A percentile compares a stretch with the other conserved stretches of the same genome.
phyloP scores from a whole-genome alignment of 2,888 invertebrate species.

The Cryptophagus acutangulus region DNA sequence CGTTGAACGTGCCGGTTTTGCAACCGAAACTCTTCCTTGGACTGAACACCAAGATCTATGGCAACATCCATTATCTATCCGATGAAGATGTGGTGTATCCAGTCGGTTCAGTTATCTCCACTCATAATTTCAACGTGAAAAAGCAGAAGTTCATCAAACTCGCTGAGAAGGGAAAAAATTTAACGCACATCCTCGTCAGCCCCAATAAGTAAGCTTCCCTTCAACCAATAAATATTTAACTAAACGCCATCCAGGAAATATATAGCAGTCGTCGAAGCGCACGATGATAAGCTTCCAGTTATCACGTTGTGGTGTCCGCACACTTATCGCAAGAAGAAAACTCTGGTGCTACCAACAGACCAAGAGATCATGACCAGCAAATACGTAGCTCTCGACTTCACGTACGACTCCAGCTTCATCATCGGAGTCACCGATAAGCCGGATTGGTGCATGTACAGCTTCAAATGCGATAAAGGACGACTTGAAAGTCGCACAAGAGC shows the following conservation, averaged over 20 bases:
- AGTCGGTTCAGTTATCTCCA: constrained; percentile 68
- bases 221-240: background rate
- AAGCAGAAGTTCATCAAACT: constrained; percentile 70
- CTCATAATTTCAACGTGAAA: constrained; percentile 68
- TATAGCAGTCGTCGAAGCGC: constrained; percentile 60
- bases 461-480: constrained; percentile 78
- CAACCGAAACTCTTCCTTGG: constrained; percentile 61
- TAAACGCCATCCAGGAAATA: constrained; percentile 51
- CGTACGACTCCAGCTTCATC: constrained; percentile 75
- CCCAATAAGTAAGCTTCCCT: constrained; percentile 57
- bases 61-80: constrained; percentile 67
- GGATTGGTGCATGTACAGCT: constrained; percentile 75
- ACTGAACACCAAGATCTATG: constrained; percentile 58
- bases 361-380: constrained; percentile 51
- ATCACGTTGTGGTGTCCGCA: constrained; percentile 68
- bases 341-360: constrained; percentile 50
- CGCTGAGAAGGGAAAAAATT: constrained; percentile 59
- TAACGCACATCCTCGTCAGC: constrained; percentile 59
- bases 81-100: constrained; percentile 77
- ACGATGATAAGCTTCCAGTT: constrained; percentile 54
- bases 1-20: constrained; percentile 47
- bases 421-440: constrained; percentile 77
- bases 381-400: constrained; percentile 69
- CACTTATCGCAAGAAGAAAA: constrained; percentile 66
- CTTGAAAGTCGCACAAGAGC: constrained; percentile 71